Conservation (phyloP, 1,140 invertebrate genomes). For the Psix sp. region DNA sequence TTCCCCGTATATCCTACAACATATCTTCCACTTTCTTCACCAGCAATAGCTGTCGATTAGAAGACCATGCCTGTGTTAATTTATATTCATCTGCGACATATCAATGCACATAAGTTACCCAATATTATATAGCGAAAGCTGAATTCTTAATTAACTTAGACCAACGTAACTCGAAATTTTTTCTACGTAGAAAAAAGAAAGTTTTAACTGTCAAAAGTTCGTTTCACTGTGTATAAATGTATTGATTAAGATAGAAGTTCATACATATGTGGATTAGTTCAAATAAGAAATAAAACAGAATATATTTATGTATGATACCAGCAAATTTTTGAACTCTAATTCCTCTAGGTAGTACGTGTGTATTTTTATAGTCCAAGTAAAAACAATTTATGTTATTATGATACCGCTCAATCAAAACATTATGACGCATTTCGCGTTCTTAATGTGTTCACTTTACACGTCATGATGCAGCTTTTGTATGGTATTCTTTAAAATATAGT, state of each 20-base stretch:
- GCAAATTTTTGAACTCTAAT: too few relatives aligned
- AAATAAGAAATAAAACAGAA: too few relatives aligned
- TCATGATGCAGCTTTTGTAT: conserved; percentile 28
- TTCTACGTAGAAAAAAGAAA: conserved; percentile 8
- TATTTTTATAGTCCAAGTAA: conserved; percentile 49
- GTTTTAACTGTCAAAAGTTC: background rate
- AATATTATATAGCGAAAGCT: conserved; percentile 49
- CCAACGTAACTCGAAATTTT: background rate
- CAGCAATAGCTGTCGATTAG: conserved; percentile 40
- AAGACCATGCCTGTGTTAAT: conserved; percentile 22
- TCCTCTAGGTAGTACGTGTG: background rate
- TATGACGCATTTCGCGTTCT: conserved; percentile 54
- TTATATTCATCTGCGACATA: conserved; percentile 35
- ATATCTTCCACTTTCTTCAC: too few relatives aligned
- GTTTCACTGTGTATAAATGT: too few relatives aligned
- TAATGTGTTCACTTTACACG: conserved; percentile 51
- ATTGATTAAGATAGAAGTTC: too few relatives aligned
- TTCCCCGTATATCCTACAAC: conserved; percentile 27
- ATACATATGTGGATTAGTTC: too few relatives aligned
- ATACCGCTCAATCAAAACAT: conserved; percentile 33
- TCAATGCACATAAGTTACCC: conserved; percentile 56
- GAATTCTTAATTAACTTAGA: conserved; percentile 50
- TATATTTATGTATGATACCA: too few relatives aligned
- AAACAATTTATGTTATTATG: conserved; percentile 26
- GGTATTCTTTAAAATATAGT: conserved; percentile 41